phyloP scores from a whole-genome alignment of 2,113 vertebrate species.

The Cynoglossus semilaevis region DNA sequence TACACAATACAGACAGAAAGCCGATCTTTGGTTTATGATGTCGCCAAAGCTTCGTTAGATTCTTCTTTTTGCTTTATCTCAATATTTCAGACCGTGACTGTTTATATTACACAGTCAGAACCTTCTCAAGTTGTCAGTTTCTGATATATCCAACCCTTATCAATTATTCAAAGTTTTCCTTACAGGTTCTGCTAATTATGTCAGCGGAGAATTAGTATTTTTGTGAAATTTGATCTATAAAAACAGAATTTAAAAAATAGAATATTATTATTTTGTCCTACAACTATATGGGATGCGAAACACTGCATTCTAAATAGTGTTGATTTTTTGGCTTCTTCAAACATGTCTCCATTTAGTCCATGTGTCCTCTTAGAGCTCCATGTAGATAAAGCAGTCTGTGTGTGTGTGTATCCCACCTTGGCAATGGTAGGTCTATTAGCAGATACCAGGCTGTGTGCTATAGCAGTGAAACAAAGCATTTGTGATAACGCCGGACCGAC shows the following conservation, averaged over 20 bases:
- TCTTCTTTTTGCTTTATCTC: too few relatives aligned
- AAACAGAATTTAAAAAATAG: background rate
- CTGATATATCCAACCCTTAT: too few relatives aligned
- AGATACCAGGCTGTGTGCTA: constrained; percentile 61
- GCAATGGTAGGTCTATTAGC: constrained; percentile 60
- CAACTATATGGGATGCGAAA: constrained; percentile 2
- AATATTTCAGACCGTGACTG: too few relatives aligned
- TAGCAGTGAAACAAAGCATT: constrained; percentile 53
- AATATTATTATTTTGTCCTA: background rate
- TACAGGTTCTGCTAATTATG: too few relatives aligned
- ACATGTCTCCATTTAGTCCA: constrained; percentile 38
- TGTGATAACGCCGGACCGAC: constrained; percentile 58
- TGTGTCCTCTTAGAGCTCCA: constrained; percentile 38
- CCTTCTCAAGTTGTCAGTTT: too few relatives aligned
- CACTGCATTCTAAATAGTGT: constrained; percentile 32
- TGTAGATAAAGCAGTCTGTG: constrained; percentile 48
- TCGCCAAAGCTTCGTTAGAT: too few relatives aligned
- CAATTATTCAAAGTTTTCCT: too few relatives aligned
- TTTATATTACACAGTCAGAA: too few relatives aligned
- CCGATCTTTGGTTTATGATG: too few relatives aligned
- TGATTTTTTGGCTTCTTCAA: constrained; percentile 52
- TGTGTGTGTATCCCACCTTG: constrained; percentile 56
- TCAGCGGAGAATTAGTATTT: too few relatives aligned
- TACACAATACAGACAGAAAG: too few relatives aligned
- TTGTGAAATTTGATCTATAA: background rate